Evolutionary conservation across 2,888 invertebrate species (phyloP), one percentile per base, ranked within the genome.

Genomic region (Pheosia tremula): DNA sequence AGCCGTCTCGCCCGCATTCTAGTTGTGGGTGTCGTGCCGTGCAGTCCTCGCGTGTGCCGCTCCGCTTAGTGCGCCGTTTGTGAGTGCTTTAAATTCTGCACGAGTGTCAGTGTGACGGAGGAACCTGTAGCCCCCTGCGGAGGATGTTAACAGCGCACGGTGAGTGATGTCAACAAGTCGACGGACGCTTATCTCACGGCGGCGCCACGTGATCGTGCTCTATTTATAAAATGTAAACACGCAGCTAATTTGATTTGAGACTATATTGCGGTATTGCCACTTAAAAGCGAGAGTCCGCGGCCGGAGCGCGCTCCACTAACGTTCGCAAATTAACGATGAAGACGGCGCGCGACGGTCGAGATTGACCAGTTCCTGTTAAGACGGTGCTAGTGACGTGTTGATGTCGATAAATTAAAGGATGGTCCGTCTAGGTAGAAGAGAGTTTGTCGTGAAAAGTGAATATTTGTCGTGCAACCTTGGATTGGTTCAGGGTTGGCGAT

Each of bases 101-200:
- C 92, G 88, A 90, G 93, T 93, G 92, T 90, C 90, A 90, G 92
- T 92, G 92, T 90, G 87, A 87, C 87, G 84, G 86, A 89, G 89
- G 86, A 89, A 83, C 89, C 86, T 74, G 87, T 85, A 81, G 79
- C 84, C 84, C 79, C 83, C 83, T 87, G 87, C 91, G 86, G 93
- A 93, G 93, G 92, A 93, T 93, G 93, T 93, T 93, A 91, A 91
- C 93, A 93, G 93, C 91, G 85, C 89, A 92, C 92, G 93, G 93
- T 93, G 88, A 93, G 93, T 93, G 87, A 82, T 80, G 78, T 75
- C 78, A 78, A 72, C 76, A 74, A 81, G 82, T 80, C 81, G 80
- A 76, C 80, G 82, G 77, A 79, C 85, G 78, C 87, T 89, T 89
- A 88, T 89, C 89, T 85, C 79, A 75, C 73, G 77, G 72, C 79